These are phyloP conservation scores for Drosophila bocki DNA, from an alignment of 1,140 invertebrate genomes.

Conservation along the genomic window DNA sequence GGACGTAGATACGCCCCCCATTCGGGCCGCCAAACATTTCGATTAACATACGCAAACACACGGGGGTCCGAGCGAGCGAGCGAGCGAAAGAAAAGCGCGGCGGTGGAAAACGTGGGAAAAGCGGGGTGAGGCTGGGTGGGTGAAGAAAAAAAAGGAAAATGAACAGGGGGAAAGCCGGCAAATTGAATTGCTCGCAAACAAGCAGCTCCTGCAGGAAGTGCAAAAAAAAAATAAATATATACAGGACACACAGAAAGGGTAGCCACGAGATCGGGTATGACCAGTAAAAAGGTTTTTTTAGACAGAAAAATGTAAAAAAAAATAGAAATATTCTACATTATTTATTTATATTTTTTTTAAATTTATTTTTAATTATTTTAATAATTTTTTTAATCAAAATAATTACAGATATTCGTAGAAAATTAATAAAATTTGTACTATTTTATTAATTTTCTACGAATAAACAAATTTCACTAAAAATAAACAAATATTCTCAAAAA, in stretches of 20 bases:
- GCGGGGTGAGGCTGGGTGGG: neutral
- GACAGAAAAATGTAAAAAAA: neutral
- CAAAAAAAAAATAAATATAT: constrained; percentile 36
- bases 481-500: too few relatives aligned
- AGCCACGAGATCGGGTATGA: neutral
- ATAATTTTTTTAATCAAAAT: too few relatives aligned
- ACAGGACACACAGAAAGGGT: neutral
- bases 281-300: neutral
- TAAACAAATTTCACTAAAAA: too few relatives aligned
- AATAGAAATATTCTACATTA: too few relatives aligned
- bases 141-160: constrained; percentile 8
- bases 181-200: constrained; percentile 77
- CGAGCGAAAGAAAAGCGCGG: constrained; percentile 9
- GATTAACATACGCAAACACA: constrained; percentile 77
- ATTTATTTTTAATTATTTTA: too few relatives aligned
- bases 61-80: constrained; percentile 1
- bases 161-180: constrained; percentile 34
- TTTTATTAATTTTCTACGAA: too few relatives aligned
- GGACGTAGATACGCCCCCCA: constrained; percentile 40
- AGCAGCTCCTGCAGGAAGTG: constrained; percentile 52
- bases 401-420: too few relatives aligned
- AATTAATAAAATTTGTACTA: too few relatives aligned
- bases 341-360: too few relatives aligned
- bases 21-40: constrained; percentile 72
- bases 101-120: constrained; percentile 10